phyloP scores from a whole-genome alignment of 2,113 vertebrate species.

The Capreolus pygargus region DNA sequence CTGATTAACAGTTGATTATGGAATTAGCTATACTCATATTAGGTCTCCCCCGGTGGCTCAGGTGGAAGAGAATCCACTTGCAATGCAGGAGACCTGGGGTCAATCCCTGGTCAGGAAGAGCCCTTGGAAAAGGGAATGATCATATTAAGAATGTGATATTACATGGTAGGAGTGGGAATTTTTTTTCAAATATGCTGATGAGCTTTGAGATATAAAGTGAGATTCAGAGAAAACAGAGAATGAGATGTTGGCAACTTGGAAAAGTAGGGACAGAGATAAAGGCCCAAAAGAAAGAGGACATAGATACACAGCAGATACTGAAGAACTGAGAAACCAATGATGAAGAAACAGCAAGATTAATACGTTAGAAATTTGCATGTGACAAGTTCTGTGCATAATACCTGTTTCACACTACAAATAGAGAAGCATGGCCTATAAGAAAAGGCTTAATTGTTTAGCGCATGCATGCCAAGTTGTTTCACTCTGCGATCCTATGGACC shows the following conservation, averaged over 20 bases:
- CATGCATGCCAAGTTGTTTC: not conserved
- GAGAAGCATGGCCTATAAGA: not conserved
- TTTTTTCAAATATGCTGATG: not conserved
- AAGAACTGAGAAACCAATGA: not conserved
- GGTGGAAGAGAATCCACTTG: not conserved
- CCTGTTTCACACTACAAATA: not conserved
- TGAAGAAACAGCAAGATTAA: not conserved
- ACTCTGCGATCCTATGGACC: not conserved
- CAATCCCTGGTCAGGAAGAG: not conserved
- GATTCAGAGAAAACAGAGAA: not conserved
- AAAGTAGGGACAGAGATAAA: not conserved
- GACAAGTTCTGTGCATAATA: not conserved
- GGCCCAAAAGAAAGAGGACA: not conserved
- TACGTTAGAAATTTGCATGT: not conserved
- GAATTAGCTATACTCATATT: not conserved
- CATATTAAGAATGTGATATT: not conserved
- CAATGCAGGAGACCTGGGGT: not conserved
- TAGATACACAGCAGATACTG: not conserved
- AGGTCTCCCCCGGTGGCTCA: not conserved
- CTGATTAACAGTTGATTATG: not conserved
- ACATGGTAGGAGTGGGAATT: not conserved
- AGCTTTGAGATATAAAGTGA: not conserved
- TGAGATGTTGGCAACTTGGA: not conserved
- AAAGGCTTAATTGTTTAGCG: not conserved
- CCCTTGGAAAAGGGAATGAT: not conserved